These are phyloP conservation scores for Nilaparvata lugens DNA, from an alignment of 1,140 invertebrate species.

Conservation along the genomic window DNA sequence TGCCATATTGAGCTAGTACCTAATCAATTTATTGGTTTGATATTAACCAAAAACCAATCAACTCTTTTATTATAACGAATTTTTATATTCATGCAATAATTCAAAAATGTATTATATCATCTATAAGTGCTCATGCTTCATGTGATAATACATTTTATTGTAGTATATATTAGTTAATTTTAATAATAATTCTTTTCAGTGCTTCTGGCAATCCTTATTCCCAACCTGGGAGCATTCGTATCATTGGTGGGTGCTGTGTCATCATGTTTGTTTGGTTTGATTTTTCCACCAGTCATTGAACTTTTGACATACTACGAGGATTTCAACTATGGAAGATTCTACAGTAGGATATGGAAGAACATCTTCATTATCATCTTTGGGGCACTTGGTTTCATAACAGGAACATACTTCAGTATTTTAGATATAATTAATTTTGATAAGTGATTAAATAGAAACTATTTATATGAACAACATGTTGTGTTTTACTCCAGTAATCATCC, in stretches of 20 bases:
- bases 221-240: slow-evolving; percentile 75
- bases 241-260: slow-evolving; percentile 81
- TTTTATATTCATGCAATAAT: too few relatives aligned
- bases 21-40: too few relatives aligned
- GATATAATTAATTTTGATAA: slow-evolving; percentile 1
- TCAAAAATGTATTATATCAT: too few relatives aligned
- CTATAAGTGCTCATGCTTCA: too few relatives aligned
- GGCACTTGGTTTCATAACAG: slow-evolving; percentile 67
- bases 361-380: slow-evolving; percentile 45
- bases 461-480: too few relatives aligned
- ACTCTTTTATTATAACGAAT: too few relatives aligned
- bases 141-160: too few relatives aligned
- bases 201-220: slow-evolving; percentile 67
- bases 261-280: slow-evolving; percentile 71
- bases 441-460: too few relatives aligned
- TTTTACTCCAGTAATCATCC: too few relatives aligned
- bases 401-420: slow-evolving; percentile 37
- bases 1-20: too few relatives aligned
- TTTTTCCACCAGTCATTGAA: slow-evolving; percentile 81
- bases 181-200: slow-evolving; percentile 52
- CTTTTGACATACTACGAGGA: slow-evolving; percentile 44
- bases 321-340: not conserved
- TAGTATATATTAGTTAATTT: too few relatives aligned
- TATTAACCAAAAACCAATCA: too few relatives aligned
- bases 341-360: slow-evolving; percentile 12